phyloP scores from a whole-genome alignment of 2,797 vertebrate species.

The Acestrorhynchus altus region DNA sequence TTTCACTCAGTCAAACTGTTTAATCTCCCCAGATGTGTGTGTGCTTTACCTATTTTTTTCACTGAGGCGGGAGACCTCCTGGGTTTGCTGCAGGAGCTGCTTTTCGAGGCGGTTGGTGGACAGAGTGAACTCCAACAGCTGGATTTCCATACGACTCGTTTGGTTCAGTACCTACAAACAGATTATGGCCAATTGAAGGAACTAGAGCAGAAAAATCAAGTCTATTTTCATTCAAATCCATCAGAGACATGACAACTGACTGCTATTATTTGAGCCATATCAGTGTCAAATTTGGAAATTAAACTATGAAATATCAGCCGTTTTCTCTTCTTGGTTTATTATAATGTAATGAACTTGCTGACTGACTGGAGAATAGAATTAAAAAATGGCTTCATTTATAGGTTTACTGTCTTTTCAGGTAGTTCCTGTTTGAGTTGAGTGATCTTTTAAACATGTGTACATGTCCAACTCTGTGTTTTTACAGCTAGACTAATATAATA shows the following conservation, averaged over 20 bases:
- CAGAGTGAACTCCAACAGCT: conserved; percentile 83
- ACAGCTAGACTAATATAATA: conserved; percentile 69
- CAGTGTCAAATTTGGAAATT: not conserved
- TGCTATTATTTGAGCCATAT: not conserved
- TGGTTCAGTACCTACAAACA: conserved; percentile 82
- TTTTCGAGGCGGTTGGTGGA: conserved; percentile 85
- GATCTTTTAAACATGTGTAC: conserved; percentile 55
- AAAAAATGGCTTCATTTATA: not conserved
- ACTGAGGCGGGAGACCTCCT: conserved; percentile 81
- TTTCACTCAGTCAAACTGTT: too few relatives aligned
- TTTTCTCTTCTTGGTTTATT: not conserved
- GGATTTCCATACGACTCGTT: conserved; percentile 84
- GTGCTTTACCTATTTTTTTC: conserved; percentile 82
- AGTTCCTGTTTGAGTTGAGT: not conserved
- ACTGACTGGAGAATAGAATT: not conserved
- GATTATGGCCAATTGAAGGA: conserved; percentile 8
- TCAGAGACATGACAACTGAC: not conserved
- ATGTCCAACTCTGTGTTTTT: conserved; percentile 35
- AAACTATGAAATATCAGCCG: not conserved
- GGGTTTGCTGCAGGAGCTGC: conserved; percentile 81
- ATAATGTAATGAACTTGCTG: not conserved
- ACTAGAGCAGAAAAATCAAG: too few relatives aligned
- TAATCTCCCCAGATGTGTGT: not conserved
- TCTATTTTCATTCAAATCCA: not conserved
- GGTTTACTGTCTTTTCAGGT: not conserved